phyloP scores from a whole-genome alignment of 2,113 vertebrate species.

The Ammospiza nelsoni region DNA sequence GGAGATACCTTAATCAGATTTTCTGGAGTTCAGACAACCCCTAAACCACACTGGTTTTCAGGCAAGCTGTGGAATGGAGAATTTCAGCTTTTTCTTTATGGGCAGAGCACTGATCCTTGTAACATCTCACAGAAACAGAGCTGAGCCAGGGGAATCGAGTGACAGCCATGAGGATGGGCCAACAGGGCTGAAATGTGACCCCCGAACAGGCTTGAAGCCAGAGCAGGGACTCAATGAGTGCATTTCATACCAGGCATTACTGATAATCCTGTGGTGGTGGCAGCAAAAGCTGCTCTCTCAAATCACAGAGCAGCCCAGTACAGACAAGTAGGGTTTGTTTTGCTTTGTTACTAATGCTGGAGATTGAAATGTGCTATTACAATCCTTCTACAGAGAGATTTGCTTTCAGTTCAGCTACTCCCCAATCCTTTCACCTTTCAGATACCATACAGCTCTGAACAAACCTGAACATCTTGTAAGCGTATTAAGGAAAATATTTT shows the following conservation, averaged over 20 bases:
- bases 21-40: background rate
- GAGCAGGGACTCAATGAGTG: background rate
- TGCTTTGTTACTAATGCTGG: conserved; percentile 34
- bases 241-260: conserved; percentile 33
- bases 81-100: background rate
- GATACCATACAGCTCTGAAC: background rate
- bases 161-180: background rate
- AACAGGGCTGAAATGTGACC: conserved; percentile 17
- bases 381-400: conserved; percentile 24
- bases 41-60: background rate
- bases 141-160: background rate
- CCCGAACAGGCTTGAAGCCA: conserved; percentile 16
- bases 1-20: background rate
- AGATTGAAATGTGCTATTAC: conserved; percentile 43
- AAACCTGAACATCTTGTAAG: background rate
- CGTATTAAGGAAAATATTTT: background rate
- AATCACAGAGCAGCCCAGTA: background rate
- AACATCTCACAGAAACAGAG: background rate
- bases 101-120: accelerated
- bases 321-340: conserved; percentile 5
- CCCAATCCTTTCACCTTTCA: background rate
- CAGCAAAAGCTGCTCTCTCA: conserved; percentile 9
- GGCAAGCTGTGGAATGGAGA: background rate
- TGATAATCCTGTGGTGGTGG: conserved; percentile 38
- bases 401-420: background rate